Percentiles rank a stretch among this genome's conserved stretches.
Conservation (phyloP, 2,113 vertebrate genomes). For the Labeo catla region DNA sequence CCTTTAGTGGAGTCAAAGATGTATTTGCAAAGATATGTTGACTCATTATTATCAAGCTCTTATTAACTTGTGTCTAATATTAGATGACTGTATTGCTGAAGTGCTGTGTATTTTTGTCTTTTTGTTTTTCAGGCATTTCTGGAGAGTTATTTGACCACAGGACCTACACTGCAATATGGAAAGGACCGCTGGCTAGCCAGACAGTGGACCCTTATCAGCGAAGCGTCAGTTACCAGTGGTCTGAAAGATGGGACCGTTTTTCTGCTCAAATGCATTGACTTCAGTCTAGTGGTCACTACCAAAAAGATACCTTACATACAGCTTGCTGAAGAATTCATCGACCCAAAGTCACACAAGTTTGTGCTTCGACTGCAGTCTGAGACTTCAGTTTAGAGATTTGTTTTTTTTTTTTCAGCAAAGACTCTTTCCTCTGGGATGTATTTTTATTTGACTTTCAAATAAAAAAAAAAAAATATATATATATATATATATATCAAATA, state of each 20-base stretch:
- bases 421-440: neutral
- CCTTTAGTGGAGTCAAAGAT: neutral
- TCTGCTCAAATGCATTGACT: slow-evolving; percentile 89
- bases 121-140: slow-evolving; percentile 83
- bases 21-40: too few relatives aligned
- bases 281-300: slow-evolving; percentile 90
- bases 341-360: slow-evolving; percentile 97
- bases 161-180: slow-evolving; percentile 95
- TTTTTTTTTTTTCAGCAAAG: neutral
- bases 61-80: neutral
- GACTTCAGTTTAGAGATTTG: slow-evolving; percentile 65
- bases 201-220: slow-evolving; percentile 95
- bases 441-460: neutral
- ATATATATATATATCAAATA: neutral
- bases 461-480: too few relatives aligned
- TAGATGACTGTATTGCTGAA: neutral
- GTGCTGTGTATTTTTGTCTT: neutral
- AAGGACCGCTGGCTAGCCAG: slow-evolving; percentile 89
- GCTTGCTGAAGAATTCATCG: slow-evolving; percentile 92
- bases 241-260: slow-evolving; percentile 90
- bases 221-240: slow-evolving; percentile 90
- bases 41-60: neutral
- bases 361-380: slow-evolving; percentile 92
- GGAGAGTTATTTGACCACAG: slow-evolving; percentile 87
- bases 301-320: slow-evolving; percentile 91